These are phyloP conservation scores for Dipodomys merriami DNA, from an alignment of 2,113 vertebrate genomes.

Conservation along the genomic window DNA sequence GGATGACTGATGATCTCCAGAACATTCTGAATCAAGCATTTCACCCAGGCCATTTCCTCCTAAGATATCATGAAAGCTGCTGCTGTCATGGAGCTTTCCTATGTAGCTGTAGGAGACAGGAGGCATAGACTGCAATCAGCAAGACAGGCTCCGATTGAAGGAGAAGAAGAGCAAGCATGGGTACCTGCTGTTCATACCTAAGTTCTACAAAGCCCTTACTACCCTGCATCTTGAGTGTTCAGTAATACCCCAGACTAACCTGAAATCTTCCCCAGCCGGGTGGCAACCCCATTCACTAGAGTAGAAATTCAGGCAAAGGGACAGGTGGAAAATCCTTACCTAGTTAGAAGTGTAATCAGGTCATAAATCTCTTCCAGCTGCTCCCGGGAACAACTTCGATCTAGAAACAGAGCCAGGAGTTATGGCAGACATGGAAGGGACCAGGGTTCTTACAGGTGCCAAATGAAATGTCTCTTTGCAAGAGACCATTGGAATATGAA, in stretches of 20 bases:
- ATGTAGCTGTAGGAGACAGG: neutral
- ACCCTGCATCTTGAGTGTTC: neutral
- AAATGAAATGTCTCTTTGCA: neutral
- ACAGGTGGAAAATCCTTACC: neutral
- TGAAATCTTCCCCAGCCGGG: rapidly evolving
- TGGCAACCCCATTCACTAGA: rapidly evolving
- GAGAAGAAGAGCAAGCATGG: rapidly evolving
- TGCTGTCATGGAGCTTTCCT: rapidly evolving
- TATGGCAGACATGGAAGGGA: neutral
- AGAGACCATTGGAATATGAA: neutral
- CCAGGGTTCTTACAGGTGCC: no score
- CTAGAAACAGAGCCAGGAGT: neutral
- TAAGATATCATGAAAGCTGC: no score
- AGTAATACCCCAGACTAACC: rapidly evolving
- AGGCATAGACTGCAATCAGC: neutral
- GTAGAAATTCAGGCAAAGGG: neutral
- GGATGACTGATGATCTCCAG: neutral
- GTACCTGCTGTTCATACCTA: rapidly evolving
- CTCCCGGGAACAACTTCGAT: neutral
- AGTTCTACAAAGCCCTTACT: neutral
- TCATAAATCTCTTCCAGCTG: neutral
- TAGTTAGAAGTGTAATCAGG: neutral
- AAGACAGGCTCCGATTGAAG: rapidly evolving
- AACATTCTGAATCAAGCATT: neutral
- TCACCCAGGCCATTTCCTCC: neutral